A percentile compares a stretch with the other conserved stretches of the same genome.
phyloP scores from a whole-genome alignment of 1,140 invertebrate species.

The Prorops nasuta region DNA sequence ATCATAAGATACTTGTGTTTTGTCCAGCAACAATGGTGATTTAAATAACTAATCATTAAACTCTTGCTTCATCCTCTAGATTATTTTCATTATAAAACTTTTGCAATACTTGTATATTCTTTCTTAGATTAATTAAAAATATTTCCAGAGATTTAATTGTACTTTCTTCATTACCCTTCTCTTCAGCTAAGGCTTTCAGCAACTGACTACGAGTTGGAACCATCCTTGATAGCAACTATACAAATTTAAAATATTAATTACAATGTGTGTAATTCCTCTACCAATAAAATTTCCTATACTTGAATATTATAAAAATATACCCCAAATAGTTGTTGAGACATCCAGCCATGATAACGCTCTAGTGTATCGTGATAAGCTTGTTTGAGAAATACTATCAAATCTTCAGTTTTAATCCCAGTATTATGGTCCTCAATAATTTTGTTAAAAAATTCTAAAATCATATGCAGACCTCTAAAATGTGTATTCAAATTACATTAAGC shows the following conservation, averaged over 20 bases:
- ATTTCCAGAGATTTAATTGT: conserved; percentile 33
- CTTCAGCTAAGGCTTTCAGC: conserved; percentile 36
- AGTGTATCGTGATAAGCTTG: conserved; percentile 64
- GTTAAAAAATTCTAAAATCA: conserved; percentile 62
- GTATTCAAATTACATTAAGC: conserved; percentile 14
- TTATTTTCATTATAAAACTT: conserved; percentile 39
- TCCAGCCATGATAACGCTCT: conserved; percentile 67
- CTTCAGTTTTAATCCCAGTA: conserved; percentile 50
- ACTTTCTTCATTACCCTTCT: conserved; percentile 33
- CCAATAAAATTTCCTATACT: neutral
- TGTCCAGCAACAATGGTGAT: neutral
- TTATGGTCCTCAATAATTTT: conserved; percentile 58
- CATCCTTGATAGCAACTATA: conserved; percentile 45
- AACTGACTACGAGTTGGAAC: conserved; percentile 46
- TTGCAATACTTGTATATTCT: conserved; percentile 33
- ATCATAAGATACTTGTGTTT: neutral
- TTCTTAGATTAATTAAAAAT: conserved; percentile 33
- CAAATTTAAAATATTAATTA: conserved; percentile 7
- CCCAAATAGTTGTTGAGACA: conserved; percentile 64
- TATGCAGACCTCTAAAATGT: conserved; percentile 61
- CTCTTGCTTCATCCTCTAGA: conserved; percentile 18
- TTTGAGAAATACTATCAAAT: conserved; percentile 59
- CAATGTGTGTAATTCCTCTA: neutral
- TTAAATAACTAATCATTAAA: neutral
- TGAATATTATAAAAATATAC: conserved; percentile 48